A percentile compares a stretch with the other conserved stretches of the same genome.
Conservation (phyloP, 2,888 invertebrate species). For the Synergus gifuensis region DNA sequence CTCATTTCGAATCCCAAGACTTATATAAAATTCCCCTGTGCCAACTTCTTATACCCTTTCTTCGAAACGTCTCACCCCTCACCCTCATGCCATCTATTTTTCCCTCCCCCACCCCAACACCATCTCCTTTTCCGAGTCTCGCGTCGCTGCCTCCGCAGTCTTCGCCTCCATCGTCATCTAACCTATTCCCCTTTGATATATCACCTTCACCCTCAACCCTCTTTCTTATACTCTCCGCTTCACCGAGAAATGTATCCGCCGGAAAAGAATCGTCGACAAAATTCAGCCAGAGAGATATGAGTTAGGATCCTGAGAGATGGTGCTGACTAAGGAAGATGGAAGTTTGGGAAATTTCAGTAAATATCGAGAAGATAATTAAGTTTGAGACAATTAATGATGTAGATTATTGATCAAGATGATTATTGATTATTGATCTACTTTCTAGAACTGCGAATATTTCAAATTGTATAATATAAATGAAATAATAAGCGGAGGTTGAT, state of each 20-base stretch:
- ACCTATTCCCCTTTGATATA: slow-evolving; percentile 69
- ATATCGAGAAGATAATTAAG: too few relatives aligned
- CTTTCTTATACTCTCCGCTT: slow-evolving; percentile 31
- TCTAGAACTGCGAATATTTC: too few relatives aligned
- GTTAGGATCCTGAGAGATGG: neutral
- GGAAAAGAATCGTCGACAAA: slow-evolving; percentile 5
- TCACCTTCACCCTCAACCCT: slow-evolving; percentile 58
- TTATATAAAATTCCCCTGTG: slow-evolving; percentile 73
- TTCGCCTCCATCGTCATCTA: slow-evolving; percentile 60
- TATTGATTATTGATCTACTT: too few relatives aligned
- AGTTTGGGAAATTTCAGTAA: too few relatives aligned
- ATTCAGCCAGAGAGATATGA: neutral
- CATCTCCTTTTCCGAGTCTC: slow-evolving; percentile 56
- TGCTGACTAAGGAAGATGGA: neutral
- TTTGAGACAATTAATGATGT: too few relatives aligned
- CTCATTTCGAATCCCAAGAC: slow-evolving; percentile 75
- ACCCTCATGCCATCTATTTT: slow-evolving; percentile 46
- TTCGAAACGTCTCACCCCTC: slow-evolving; percentile 13
- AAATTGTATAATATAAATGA: too few relatives aligned
- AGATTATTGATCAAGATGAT: too few relatives aligned
- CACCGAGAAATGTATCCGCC: slow-evolving; percentile 42
- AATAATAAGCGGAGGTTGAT: too few relatives aligned
- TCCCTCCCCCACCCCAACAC: slow-evolving; percentile 55
- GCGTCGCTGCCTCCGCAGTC: slow-evolving; percentile 44
- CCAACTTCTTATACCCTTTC: slow-evolving; percentile 60